Evolutionary conservation across 1,140 invertebrate species (phyloP).

Genomic region (Saccostrea cuccullata): DNA sequence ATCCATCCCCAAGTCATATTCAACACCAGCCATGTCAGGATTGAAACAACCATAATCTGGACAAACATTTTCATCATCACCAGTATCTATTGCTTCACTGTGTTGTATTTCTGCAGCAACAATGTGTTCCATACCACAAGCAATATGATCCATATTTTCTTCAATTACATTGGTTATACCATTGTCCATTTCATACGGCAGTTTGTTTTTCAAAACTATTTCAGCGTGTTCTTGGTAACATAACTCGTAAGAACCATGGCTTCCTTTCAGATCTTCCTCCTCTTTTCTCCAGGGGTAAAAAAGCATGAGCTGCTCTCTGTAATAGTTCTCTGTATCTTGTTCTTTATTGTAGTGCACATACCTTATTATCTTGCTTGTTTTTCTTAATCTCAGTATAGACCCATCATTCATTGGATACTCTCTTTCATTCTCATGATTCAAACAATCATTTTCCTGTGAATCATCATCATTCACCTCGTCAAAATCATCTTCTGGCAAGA

Average conservation of each 20-base stretch:
- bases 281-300: constrained; percentile 48
- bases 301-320: constrained; percentile 49
- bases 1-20: neutral
- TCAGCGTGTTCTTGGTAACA: neutral
- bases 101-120: constrained; percentile 39
- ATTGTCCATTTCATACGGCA: neutral
- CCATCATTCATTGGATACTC: neutral
- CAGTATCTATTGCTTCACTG: constrained; percentile 42
- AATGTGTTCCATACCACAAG: constrained; percentile 29
- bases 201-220: neutral
- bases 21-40: neutral
- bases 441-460: neutral
- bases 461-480: constrained; percentile 26
- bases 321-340: constrained; percentile 52
- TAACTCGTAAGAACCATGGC: neutral
- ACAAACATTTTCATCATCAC: constrained; percentile 17
- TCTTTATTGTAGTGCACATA: constrained; percentile 33
- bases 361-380: constrained; percentile 34
- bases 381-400: constrained; percentile 41
- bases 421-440: neutral
- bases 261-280: constrained; percentile 8
- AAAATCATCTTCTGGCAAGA: constrained; percentile 25
- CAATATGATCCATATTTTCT: constrained; percentile 28
- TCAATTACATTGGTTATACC: neutral
- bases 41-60: neutral